Conservation (phyloP, 2,797 vertebrate genomes). For the Rhinophrynus dorsalis region DNA sequence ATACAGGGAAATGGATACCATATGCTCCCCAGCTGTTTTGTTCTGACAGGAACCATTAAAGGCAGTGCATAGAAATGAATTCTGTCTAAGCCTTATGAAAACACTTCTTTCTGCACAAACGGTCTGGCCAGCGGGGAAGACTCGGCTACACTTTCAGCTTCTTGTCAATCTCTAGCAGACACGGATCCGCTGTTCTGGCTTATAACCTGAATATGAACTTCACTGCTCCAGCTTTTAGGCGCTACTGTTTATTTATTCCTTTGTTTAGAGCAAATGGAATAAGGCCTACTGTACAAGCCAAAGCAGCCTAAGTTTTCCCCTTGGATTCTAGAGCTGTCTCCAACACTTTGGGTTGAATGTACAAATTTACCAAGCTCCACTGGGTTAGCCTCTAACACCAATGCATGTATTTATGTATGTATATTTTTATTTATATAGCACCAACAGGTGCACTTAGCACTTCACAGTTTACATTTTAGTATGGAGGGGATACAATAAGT, state of each 20-base stretch:
- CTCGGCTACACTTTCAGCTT: constrained; percentile 61
- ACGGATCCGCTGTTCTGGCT: constrained; percentile 52
- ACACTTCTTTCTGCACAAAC: constrained; percentile 66
- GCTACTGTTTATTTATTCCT: constrained; percentile 42
- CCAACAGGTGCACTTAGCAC: no score
- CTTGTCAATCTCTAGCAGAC: constrained; percentile 56
- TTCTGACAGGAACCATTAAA: constrained; percentile 75
- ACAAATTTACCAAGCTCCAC: no score
- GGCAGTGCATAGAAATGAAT: constrained; percentile 70
- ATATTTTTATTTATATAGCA: no score
- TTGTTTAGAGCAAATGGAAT: constrained; percentile 25
- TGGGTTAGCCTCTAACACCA: no score
- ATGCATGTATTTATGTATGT: no score
- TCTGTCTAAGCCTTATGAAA: constrained; percentile 74
- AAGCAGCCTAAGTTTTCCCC: no score
- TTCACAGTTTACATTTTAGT: no score
- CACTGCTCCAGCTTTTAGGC: constrained; percentile 43
- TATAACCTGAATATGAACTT: constrained; percentile 45
- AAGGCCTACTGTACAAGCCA: not conserved
- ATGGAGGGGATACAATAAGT: no score
- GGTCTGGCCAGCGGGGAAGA: constrained; percentile 63
- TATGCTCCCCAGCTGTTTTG: constrained; percentile 78
- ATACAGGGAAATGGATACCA: constrained; percentile 80
- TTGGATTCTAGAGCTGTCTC: no score
- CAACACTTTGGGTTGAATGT: no score